Evolutionary conservation across 2,113 vertebrate genomes (phyloP).

Genomic region (Amazona vittata): DNA sequence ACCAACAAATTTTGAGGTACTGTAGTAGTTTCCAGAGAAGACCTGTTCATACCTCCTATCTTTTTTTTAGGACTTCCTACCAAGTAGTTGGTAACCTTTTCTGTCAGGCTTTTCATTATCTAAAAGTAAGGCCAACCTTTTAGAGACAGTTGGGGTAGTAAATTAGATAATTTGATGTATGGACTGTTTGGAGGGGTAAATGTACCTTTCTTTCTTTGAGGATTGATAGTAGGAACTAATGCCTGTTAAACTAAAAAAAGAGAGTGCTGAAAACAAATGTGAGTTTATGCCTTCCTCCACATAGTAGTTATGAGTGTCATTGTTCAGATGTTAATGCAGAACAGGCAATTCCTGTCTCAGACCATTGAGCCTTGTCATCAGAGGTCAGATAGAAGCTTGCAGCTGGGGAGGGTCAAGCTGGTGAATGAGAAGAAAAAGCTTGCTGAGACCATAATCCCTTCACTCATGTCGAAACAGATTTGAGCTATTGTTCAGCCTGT

Average conservation of each 20-base stretch:
- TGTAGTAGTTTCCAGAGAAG: neutral
- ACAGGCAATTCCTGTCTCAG: neutral
- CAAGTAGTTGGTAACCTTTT: neutral
- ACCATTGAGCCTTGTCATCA: neutral
- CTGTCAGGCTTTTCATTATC: neutral
- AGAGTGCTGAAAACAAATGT: neutral
- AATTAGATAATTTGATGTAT: neutral
- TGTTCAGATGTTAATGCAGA: neutral
- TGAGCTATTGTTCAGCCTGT: constrained; percentile 59
- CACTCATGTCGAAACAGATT: constrained; percentile 54
- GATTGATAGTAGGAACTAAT: neutral
- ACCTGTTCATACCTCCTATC: neutral
- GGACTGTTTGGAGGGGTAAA: neutral
- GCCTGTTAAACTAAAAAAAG: neutral
- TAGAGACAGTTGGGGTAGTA: neutral
- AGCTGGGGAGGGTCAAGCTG: neutral
- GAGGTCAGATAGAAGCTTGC: constrained; percentile 19
- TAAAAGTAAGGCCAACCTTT: neutral
- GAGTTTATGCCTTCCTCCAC: neutral
- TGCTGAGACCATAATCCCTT: constrained; percentile 47
- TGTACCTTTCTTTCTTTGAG: neutral
- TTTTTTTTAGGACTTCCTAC: neutral
- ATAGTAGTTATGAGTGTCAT: neutral
- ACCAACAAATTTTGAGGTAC: neutral
- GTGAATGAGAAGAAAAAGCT: constrained; percentile 37